Evolutionary conservation across 1,140 invertebrate species (phyloP), one percentile per base, ranked within the genome.

Genomic region (Kradibia gibbosae): DNA sequence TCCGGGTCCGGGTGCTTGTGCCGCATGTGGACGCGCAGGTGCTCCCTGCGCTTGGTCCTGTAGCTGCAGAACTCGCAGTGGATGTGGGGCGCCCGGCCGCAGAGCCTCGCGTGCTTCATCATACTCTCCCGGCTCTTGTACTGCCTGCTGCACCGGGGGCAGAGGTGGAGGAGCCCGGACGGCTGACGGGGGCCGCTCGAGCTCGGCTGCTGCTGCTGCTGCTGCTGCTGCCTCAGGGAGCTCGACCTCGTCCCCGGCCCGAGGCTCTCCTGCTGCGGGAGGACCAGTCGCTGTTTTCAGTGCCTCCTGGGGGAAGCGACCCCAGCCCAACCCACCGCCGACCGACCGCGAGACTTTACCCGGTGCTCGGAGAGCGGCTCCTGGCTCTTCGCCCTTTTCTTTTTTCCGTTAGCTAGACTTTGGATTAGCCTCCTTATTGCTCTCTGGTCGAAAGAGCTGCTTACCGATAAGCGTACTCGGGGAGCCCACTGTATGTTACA

Each of bases 1-100:
- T 81, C 80, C 3, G 80, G 80, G 45, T 77, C 74, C 5, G 80
- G 80, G 42, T 81, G 80, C 25, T 57, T 70, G 39, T 71, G 73
- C 8, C 39, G 28, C 50, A 77, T 81, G 74, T 81, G 80, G 0
- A 81, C 53, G 0, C 65, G 73, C 1, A 81, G 80, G 10, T 81
- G 74, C 31, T 77, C 80, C 0, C 13, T n/a, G 0, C 80, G 62
- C 22, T 81, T 81, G 17, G 73, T 77, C 3, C 4, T 45, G 65
- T 81, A 81, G 0, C n/a, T 0, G 65, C 74, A 81, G 36, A 71
- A 81, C 28, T 55, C 31, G 34, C 80, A 81, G 11, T 17, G n/a
- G 13, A 77, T 81, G 39, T 77, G 73, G 2, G 73, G 65, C 11
- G 25, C 48, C 3, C 62, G 57, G 0, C 74, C 74, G 22, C 73